Percentiles rank a stretch among this genome's conserved stretches.
phyloP scores from a whole-genome alignment of 2,797 vertebrate genomes.

The Coranthus polyacanthus region DNA sequence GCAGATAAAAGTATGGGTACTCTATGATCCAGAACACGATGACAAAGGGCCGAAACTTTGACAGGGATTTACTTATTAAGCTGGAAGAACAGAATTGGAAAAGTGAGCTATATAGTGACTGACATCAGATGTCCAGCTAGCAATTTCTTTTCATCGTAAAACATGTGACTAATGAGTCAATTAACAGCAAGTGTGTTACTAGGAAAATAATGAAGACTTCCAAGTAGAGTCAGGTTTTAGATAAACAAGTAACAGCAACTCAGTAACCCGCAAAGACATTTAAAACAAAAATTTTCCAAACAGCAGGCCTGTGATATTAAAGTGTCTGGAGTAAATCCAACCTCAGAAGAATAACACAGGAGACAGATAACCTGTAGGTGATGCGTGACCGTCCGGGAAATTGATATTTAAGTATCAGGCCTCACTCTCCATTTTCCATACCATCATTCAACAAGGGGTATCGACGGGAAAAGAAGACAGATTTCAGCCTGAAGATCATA shows the following conservation, averaged over 20 bases:
- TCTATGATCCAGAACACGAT: constrained; percentile 26
- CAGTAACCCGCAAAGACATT: constrained; percentile 9
- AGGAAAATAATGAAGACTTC: constrained; percentile 12
- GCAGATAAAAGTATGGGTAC: constrained; percentile 15
- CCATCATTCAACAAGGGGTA: constrained; percentile 64
- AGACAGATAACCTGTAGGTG: constrained; percentile 70
- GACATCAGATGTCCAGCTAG: constrained; percentile 42
- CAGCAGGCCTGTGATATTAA: background rate
- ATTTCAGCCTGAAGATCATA: constrained; percentile 61
- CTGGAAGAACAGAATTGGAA: constrained; percentile 28
- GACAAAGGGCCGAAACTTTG: constrained; percentile 25
- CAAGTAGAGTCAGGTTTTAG: background rate
- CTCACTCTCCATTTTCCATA: constrained; percentile 70
- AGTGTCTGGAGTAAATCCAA: constrained; percentile 47
- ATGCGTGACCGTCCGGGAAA: constrained; percentile 72
- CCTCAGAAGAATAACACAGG: constrained; percentile 51
- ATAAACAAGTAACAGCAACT: constrained; percentile 17
- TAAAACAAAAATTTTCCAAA: constrained; percentile 25
- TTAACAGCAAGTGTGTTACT: constrained; percentile 17
- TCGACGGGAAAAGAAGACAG: constrained; percentile 39
- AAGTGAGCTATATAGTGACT: constrained; percentile 18
- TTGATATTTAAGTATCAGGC: constrained; percentile 79
- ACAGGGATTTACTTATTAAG: constrained; percentile 32
- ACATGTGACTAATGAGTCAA: constrained; percentile 24
- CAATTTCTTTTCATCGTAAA: constrained; percentile 23